Conservation (phyloP, 2,888 invertebrate species). For the Branchipolynoe longqiensis region DNA sequence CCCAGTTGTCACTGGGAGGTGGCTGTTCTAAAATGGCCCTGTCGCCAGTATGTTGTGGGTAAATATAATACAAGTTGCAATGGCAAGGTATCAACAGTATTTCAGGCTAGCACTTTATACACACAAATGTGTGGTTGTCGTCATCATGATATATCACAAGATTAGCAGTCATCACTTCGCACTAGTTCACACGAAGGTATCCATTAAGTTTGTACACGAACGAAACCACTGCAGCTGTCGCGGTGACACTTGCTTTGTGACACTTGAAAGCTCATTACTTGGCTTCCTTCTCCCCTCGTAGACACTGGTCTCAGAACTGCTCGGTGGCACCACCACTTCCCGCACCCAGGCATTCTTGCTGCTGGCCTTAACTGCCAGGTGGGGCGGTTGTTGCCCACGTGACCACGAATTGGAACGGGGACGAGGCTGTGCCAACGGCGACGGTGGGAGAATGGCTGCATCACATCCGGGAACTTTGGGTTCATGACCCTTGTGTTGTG, state of each 20-base stretch:
- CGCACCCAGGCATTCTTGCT: conserved; percentile 25
- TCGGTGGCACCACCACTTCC: conserved; percentile 22
- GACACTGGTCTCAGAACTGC: neutral
- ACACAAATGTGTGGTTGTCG: too few species aligned
- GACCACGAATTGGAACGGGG: conserved; percentile 27
- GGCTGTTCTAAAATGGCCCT: too few species aligned
- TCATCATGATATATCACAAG: too few species aligned
- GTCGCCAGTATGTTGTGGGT: too few species aligned
- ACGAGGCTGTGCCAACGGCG: conserved; percentile 5
- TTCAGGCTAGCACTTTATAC: too few species aligned
- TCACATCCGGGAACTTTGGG: neutral
- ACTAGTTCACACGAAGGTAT: conserved; percentile 32
- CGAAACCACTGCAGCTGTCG: conserved; percentile 5
- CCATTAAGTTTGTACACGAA: neutral
- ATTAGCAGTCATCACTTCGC: neutral
- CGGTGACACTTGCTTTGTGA: neutral
- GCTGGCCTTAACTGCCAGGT: neutral
- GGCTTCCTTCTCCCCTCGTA: neutral
- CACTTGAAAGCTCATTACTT: neutral
- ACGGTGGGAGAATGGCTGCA: neutral
- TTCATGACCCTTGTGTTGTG: neutral
- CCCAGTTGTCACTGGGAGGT: too few species aligned
- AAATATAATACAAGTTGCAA: too few species aligned
- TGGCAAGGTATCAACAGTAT: too few species aligned
- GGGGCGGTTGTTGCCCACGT: neutral